Evolutionary conservation across 2,888 invertebrate genomes (phyloP).

Genomic region (Dendrolimus houi): DNA sequence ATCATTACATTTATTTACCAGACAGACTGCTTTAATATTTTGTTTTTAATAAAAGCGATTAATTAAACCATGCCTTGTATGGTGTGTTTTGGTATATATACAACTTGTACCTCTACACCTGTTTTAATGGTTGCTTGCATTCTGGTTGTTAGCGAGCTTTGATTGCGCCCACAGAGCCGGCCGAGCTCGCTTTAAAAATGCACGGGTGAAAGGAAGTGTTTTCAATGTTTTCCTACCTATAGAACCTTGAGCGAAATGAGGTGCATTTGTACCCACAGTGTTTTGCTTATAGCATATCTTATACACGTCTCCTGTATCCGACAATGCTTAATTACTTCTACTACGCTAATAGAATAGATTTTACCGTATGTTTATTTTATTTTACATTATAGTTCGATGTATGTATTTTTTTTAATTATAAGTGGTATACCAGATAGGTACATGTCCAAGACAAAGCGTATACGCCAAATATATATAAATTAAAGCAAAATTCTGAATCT

Average conservation of each 20-base stretch:
- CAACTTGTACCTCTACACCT: slow-evolving; percentile 4
- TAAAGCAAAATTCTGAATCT: too few species aligned
- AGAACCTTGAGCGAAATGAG: slow-evolving; percentile 35
- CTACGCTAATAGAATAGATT: too few species aligned
- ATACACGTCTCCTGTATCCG: background rate
- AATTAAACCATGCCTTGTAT: slow-evolving; percentile 14
- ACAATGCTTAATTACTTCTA: too few species aligned
- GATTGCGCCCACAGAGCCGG: slow-evolving; percentile 33
- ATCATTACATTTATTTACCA: too few species aligned
- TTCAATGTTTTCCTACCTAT: slow-evolving; percentile 41
- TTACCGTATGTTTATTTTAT: too few species aligned
- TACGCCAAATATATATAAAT: too few species aligned
- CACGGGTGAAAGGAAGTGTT: slow-evolving; percentile 46
- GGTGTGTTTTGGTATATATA: slow-evolving; percentile 4
- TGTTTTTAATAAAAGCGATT: slow-evolving; percentile 5
- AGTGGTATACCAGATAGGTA: too few species aligned
- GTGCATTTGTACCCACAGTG: slow-evolving; percentile 20
- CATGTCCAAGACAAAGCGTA: too few species aligned
- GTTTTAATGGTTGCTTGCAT: slow-evolving; percentile 6
- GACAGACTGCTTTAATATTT: too few species aligned
- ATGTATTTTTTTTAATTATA: too few species aligned
- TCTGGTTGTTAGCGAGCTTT: slow-evolving; percentile 30
- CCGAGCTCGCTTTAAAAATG: slow-evolving; percentile 30
- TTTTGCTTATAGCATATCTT: slow-evolving; percentile 9
- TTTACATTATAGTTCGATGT: too few species aligned